phyloP scores from a whole-genome alignment of 2,888 invertebrate genomes.

The Sepiola atlantica region DNA sequence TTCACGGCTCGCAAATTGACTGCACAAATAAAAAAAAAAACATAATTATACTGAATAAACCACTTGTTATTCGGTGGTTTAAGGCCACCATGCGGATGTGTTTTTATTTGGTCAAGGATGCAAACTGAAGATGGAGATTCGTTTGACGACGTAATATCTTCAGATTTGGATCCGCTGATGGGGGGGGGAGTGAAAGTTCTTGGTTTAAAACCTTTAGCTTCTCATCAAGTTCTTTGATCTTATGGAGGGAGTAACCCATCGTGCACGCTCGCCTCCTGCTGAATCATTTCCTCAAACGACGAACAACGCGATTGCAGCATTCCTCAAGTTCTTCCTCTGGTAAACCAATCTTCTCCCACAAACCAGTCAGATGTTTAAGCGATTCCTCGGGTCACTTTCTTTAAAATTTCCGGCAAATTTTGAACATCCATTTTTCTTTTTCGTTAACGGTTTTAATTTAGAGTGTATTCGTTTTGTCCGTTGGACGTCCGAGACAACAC shows the following conservation, averaged over 20 bases:
- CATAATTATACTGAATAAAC: too few species aligned
- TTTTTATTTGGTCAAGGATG: too few species aligned
- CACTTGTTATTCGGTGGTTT: too few species aligned
- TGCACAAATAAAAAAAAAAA: too few species aligned
- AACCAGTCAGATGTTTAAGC: slow-evolving; percentile 59
- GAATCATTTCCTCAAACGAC: slow-evolving; percentile 70
- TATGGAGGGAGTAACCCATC: slow-evolving; percentile 61
- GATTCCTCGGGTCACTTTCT: slow-evolving; percentile 56
- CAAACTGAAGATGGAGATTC: too few species aligned
- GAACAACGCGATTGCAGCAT: slow-evolving; percentile 63
- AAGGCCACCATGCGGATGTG: too few species aligned
- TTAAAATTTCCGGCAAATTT: neutral
- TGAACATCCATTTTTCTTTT: too few species aligned
- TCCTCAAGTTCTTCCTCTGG: slow-evolving; percentile 63
- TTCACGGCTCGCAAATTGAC: too few species aligned
- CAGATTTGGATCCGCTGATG: too few species aligned
- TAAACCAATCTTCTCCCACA: slow-evolving; percentile 70
- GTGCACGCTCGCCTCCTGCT: slow-evolving; percentile 67
- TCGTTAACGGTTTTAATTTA: neutral
- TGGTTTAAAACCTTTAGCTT: slow-evolving; percentile 62
- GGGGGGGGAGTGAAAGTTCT: slow-evolving; percentile 64
- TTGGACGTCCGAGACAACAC: neutral
- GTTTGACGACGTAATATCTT: too few species aligned
- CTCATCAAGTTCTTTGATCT: slow-evolving; percentile 62
- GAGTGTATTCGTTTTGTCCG: neutral